These are phyloP conservation scores for Periphyllus acericola DNA, from an alignment of 2,888 invertebrate genomes.

Conservation along the genomic window DNA sequence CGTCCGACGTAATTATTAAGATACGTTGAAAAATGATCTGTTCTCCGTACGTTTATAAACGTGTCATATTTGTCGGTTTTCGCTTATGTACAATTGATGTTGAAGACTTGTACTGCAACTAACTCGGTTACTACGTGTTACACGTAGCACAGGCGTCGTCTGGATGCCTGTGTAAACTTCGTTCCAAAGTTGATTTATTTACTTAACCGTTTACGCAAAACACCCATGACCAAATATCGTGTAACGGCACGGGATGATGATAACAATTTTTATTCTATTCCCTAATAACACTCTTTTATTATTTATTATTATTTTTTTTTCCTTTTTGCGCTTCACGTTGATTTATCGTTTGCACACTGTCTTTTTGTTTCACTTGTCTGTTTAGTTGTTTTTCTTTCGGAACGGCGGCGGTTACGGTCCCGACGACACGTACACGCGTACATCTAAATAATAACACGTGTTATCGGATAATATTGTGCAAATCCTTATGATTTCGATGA, in stretches of 20 bases:
- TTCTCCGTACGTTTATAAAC: neutral
- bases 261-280: neutral
- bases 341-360: neutral
- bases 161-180: conserved; percentile 12
- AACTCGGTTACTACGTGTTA: neutral
- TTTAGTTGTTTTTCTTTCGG: neutral
- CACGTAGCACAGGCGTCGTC: neutral
- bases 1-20: neutral
- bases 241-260: neutral
- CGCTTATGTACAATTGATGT: neutral
- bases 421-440: neutral
- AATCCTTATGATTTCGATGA: neutral
- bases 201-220: neutral
- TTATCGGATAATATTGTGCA: neutral
- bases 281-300: neutral
- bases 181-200: conserved; percentile 9
- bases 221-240: neutral
- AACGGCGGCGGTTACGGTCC: neutral
- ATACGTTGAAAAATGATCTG: neutral
- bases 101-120: neutral
- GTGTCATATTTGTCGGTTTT: neutral
- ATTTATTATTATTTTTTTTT: too few relatives aligned
- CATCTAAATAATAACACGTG: neutral
- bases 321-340: neutral
- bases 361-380: neutral